Percentiles rank a stretch among this genome's conserved stretches.
Conservation (phyloP, 2,113 vertebrate genomes). For the Actenoides lindsayi region DNA sequence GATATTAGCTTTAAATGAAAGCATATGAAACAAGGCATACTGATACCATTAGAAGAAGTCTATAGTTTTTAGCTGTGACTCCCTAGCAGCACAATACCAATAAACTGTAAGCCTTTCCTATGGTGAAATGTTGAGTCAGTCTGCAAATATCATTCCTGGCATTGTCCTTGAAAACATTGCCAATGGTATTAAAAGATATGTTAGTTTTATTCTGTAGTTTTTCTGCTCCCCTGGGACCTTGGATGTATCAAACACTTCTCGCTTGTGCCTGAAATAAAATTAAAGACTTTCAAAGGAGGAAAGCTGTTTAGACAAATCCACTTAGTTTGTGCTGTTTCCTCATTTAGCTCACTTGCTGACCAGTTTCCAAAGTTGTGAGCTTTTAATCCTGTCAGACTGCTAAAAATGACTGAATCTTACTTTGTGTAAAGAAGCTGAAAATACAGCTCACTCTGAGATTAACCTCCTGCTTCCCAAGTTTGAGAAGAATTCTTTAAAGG, state of each 20-base stretch:
- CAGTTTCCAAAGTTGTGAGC: background rate
- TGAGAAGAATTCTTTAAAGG: background rate
- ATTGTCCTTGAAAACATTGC: background rate
- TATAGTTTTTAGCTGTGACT: background rate
- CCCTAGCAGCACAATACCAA: background rate
- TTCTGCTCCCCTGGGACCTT: background rate
- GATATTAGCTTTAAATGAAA: background rate
- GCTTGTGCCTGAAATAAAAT: conserved; percentile 19
- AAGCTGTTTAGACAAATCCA: conserved; percentile 41
- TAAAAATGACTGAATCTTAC: background rate
- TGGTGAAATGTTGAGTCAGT: background rate
- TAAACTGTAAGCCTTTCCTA: background rate
- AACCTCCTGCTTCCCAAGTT: background rate
- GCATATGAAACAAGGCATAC: background rate
- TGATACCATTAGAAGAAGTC: background rate
- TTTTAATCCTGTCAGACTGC: conserved; percentile 22
- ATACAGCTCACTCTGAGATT: background rate
- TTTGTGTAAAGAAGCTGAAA: conserved; percentile 4
- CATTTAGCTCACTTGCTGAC: conserved; percentile 4
- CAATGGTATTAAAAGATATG: background rate
- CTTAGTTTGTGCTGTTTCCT: background rate
- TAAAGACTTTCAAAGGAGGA: conserved; percentile 28
- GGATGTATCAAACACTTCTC: background rate
- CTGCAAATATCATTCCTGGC: background rate
- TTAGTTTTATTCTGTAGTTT: background rate